Percentiles rank a stretch among this genome's conserved stretches.
phyloP scores from a whole-genome alignment of 2,888 invertebrate genomes.

The Laspeyria flexula region DNA sequence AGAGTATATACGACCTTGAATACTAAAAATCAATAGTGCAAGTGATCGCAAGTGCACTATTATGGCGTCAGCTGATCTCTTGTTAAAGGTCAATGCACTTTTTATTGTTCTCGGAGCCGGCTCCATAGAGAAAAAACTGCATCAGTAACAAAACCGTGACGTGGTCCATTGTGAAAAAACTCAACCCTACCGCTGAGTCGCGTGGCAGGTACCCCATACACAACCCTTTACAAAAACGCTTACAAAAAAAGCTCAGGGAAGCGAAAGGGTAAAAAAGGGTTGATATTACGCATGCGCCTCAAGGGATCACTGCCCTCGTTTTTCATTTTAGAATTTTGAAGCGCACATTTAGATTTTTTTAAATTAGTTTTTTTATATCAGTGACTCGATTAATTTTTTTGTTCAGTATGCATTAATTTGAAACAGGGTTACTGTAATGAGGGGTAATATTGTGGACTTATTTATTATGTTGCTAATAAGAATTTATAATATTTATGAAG shows the following conservation, averaged over 20 bases:
- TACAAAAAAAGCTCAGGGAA: conserved; percentile 81
- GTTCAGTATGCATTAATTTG: conserved; percentile 23
- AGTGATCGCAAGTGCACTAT: conserved; percentile 78
- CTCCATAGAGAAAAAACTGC: conserved; percentile 71
- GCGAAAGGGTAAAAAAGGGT: conserved; percentile 85
- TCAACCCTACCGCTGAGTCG: conserved; percentile 79
- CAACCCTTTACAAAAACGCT: conserved; percentile 84
- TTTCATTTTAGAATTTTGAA: conserved; percentile 73
- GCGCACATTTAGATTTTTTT: conserved; percentile 50
- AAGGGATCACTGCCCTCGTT: conserved; percentile 79
- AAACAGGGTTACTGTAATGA: conserved; percentile 34
- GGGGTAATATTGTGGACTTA: conserved; percentile 26
- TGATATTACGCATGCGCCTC: conserved; percentile 82
- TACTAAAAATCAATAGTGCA: conserved; percentile 74
- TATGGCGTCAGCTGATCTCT: conserved; percentile 81
- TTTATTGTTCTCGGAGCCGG: conserved; percentile 66
- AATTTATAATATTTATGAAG: conserved; percentile 5
- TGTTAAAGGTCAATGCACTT: conserved; percentile 81
- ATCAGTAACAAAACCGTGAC: conserved; percentile 66
- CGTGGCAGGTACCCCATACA: conserved; percentile 82
- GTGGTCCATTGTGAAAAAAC: conserved; percentile 76
- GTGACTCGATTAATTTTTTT: conserved; percentile 21
- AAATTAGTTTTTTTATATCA: conserved; percentile 37
- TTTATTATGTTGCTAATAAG: conserved; percentile 15
- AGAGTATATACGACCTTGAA: conserved; percentile 70